Percentiles rank a stretch among this genome's conserved stretches.
phyloP scores from a whole-genome alignment of 2,113 vertebrate genomes.

The Alethe castanea region DNA sequence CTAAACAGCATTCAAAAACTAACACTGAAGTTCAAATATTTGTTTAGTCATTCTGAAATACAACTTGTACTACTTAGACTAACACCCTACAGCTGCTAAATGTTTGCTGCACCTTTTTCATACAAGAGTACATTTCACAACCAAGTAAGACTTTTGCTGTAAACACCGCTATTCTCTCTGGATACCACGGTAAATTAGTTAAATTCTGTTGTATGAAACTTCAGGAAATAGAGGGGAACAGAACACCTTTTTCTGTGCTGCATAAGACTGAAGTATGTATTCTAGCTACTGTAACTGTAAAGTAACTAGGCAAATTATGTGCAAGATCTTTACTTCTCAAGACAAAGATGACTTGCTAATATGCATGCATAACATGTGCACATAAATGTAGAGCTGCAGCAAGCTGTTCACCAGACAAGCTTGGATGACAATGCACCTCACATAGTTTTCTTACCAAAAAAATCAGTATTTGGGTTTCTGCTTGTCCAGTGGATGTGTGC shows the following conservation, averaged over 20 bases:
- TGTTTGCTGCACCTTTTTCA: background rate
- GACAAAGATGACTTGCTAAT: slow-evolving; percentile 75
- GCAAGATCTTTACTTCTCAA: slow-evolving; percentile 67
- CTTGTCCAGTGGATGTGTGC: slow-evolving; percentile 22
- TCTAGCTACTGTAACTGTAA: slow-evolving; percentile 57
- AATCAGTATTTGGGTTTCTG: slow-evolving; percentile 46
- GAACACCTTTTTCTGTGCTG: background rate
- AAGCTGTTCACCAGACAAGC: slow-evolving; percentile 61
- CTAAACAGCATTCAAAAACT: background rate
- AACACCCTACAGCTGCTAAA: background rate
- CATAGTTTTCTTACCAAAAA: slow-evolving; percentile 25
- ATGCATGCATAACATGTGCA: slow-evolving; percentile 64
- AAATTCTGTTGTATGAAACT: background rate
- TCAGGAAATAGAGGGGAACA: background rate
- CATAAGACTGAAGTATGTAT: background rate
- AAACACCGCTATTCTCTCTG: background rate
- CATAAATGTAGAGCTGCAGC: slow-evolving; percentile 60
- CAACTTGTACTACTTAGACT: background rate
- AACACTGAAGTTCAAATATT: background rate
- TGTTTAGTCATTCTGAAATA: background rate
- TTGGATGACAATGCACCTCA: slow-evolving; percentile 65
- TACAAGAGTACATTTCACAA: background rate
- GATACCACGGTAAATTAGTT: background rate
- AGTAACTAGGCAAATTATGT: slow-evolving; percentile 65
- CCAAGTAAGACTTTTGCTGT: background rate